Evolutionary conservation across 2,113 vertebrate genomes (phyloP).

Genomic region (Catagonus wagneri): DNA sequence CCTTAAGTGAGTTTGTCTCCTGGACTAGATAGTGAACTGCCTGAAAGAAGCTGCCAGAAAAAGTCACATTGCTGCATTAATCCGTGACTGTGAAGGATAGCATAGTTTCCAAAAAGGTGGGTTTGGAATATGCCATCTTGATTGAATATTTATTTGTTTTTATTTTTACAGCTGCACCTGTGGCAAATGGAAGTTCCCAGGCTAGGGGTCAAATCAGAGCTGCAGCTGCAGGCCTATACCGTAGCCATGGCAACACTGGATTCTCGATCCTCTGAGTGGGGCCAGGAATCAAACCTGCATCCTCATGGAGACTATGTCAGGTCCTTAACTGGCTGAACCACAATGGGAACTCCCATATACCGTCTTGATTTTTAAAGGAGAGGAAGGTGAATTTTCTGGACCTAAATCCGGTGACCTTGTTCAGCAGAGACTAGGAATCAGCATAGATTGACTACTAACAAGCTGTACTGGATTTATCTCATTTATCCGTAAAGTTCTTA

Average conservation of each 20-base stretch:
- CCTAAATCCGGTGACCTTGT: neutral
- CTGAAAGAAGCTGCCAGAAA: constrained; percentile 1
- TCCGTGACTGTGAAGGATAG: neutral
- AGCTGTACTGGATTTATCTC: neutral
- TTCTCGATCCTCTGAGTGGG: no score
- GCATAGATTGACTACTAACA: neutral
- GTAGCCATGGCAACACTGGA: no score
- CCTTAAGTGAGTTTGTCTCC: neutral
- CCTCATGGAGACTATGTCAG: no score
- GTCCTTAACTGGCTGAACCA: no score
- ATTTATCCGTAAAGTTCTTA: neutral
- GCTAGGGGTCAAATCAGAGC: no score
- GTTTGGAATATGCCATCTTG: neutral
- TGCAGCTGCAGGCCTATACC: no score
- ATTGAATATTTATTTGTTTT: neutral
- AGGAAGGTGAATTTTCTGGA: neutral
- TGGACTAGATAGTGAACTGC: neutral
- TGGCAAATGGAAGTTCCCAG: no score
- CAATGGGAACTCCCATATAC: neutral
- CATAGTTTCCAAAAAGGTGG: neutral
- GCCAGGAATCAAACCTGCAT: no score
- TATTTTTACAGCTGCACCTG: no score
- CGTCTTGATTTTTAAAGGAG: neutral
- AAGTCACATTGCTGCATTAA: neutral
- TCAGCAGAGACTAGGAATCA: neutral